Base-by-base conservation (phyloP, 2,797 vertebrate genomes). In the Diceros bicornis region DNA sequence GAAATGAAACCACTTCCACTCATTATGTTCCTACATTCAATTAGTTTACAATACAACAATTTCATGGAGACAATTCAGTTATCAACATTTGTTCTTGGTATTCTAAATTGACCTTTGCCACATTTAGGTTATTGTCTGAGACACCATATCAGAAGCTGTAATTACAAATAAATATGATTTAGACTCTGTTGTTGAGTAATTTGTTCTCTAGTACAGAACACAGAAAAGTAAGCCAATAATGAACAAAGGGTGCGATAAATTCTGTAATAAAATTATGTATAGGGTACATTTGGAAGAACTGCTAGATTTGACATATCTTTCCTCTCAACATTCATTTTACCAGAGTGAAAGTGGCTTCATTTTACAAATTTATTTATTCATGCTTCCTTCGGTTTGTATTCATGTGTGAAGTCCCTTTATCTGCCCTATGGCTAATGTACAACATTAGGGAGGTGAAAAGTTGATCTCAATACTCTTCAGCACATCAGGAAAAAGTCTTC, bases 281-380 rank as follows among this genome's bases (percentile, higher is more conserved):
- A 79, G 9, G 32, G 2, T 10, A 61, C 29, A 66, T 0, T 52
- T 9, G 17, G 61, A 61, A 72, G 29, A 34, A 55, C 6, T 41
- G 32, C 14, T 59, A 57, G 18, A 52, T 68, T 68, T 68, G 41
- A 82, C 20, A 52, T 57, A 11, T n/a, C 55, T 89, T 79, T 66
- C 29, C 11, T 75, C 6, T 91, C 17, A n/a, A 50, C 5, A 44
- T 78, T 37, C 29, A 78, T 89, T 87, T 95, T 34, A 27, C 0
- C 5, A 89, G 34, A 50, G 1, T 52, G 44, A 81, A 50, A 47
- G 7, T 5, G 41, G 4, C 32, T 77, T 86, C 18, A 41, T 72
- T 94, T 91, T 74, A 52, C 6, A 57, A 47, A 68, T 82, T 62
- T 77, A 86, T 61, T 44, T 91, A 87, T 83, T 78, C 25, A 27